Percentiles rank a stretch among this genome's conserved stretches.
Evolutionary conservation across 2,888 invertebrate genomes (phyloP).

Genomic region (Gastracanthus pulcherrimus): DNA sequence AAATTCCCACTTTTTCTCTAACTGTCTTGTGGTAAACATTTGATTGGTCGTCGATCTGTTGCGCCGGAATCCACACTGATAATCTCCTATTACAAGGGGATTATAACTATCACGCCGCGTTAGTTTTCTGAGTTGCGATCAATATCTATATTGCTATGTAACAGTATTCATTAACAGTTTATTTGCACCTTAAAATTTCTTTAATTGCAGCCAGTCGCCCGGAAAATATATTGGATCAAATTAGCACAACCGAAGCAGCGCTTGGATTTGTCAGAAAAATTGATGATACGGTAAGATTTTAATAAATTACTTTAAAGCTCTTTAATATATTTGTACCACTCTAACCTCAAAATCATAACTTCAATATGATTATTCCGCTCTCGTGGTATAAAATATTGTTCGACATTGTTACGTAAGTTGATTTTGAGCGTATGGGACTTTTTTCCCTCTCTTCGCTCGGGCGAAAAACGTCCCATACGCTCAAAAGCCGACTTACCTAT

Average conservation of each 20-base stretch:
- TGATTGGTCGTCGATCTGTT: too few relatives aligned
- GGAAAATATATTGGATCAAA: neutral
- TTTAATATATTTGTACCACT: neutral
- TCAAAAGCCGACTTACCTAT: too few relatives aligned
- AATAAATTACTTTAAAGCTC: neutral
- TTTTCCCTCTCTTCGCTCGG: neutral
- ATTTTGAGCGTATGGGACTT: neutral
- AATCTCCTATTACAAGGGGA: neutral
- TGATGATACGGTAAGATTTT: neutral
- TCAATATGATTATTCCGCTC: neutral
- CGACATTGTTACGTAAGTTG: neutral
- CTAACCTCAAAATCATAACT: neutral
- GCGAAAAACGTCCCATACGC: neutral
- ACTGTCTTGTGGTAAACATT: too few relatives aligned
- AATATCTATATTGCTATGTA: neutral
- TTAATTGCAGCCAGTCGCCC: neutral
- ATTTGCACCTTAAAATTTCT: neutral
- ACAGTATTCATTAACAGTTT: neutral
- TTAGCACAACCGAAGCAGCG: neutral
- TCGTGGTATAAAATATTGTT: neutral
- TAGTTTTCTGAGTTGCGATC: neutral
- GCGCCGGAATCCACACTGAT: too few relatives aligned
- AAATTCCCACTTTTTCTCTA: too few relatives aligned
- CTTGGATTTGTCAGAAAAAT: neutral
- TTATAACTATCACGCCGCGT: neutral